Conservation (phyloP, 2,113 vertebrate genomes). For the Mellivora capensis region DNA sequence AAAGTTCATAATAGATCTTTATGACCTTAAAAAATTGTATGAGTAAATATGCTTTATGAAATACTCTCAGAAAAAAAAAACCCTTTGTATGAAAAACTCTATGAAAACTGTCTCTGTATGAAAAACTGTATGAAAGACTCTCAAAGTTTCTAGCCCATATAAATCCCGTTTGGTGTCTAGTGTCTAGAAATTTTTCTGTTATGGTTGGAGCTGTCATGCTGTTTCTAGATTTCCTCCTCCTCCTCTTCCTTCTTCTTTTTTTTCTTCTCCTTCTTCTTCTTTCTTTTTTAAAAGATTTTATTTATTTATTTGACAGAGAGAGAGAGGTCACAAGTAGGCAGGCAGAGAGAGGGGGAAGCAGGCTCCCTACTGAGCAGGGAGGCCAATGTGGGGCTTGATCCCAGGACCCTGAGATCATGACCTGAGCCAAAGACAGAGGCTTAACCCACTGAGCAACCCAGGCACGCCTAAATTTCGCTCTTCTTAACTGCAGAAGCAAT, state of each 20-base stretch:
- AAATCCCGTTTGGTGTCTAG: not conserved
- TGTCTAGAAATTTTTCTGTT: not conserved
- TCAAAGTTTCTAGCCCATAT: not conserved
- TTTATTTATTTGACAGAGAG: too few relatives aligned
- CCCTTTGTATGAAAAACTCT: too few relatives aligned
- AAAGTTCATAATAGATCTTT: not conserved
- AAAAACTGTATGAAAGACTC: not conserved
- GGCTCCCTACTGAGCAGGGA: too few relatives aligned
- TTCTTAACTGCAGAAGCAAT: not conserved
- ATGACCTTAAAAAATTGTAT: not conserved
- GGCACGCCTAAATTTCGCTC: not conserved
- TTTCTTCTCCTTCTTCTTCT: not conserved
- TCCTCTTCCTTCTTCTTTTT: too few relatives aligned
- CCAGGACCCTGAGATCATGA: too few relatives aligned
- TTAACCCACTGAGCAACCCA: too few relatives aligned
- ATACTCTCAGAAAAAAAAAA: not conserved
- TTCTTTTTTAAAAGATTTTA: too few relatives aligned
- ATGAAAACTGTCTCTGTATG: too few relatives aligned
- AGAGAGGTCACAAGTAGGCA: too few relatives aligned
- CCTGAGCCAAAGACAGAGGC: too few relatives aligned
- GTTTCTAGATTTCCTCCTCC: not conserved
- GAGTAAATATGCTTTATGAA: not conserved
- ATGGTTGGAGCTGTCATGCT: not conserved
- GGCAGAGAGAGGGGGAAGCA: too few relatives aligned
- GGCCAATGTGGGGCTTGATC: too few relatives aligned